Conservation (phyloP, 2,113 vertebrate species). For the Dasypus novemcinctus region DNA sequence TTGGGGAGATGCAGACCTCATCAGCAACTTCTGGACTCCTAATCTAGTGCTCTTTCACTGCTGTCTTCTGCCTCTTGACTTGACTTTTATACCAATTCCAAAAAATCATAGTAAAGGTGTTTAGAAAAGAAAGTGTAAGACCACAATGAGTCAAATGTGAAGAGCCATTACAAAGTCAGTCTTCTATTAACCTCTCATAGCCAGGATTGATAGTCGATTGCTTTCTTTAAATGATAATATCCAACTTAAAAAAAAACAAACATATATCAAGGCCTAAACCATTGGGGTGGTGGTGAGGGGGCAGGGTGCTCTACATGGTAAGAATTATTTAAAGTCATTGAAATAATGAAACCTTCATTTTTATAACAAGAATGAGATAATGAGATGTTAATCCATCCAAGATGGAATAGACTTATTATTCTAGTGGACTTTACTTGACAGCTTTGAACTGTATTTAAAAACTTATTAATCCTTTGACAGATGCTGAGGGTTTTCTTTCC, state of each 20-base stretch:
- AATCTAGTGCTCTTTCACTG: background rate
- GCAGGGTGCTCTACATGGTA: background rate
- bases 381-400: conserved; percentile 73
- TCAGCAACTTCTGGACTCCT: background rate
- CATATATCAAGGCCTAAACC: conserved; percentile 58
- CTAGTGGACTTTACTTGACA: conserved; percentile 66
- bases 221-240: conserved; percentile 56
- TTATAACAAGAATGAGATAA: conserved; percentile 76
- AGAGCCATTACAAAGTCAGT: conserved; percentile 67
- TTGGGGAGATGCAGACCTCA: background rate
- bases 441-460: conserved; percentile 68
- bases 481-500: conserved; percentile 51
- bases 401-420: conserved; percentile 76
- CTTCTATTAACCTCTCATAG: conserved; percentile 64
- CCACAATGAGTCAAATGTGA: background rate
- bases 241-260: conserved; percentile 51
- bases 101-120: conserved; percentile 64
- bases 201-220: conserved; percentile 64
- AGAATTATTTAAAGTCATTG: conserved; percentile 66
- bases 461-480: conserved; percentile 47
- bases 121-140: background rate
- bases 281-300: background rate
- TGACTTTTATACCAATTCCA: conserved; percentile 55
- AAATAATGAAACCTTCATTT: conserved; percentile 72
- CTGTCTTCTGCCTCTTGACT: conserved; percentile 56